A percentile compares a stretch with the other conserved stretches of the same genome.
Conservation (phyloP, 2,113 vertebrate genomes). For the Cricetomys ansorgei region DNA sequence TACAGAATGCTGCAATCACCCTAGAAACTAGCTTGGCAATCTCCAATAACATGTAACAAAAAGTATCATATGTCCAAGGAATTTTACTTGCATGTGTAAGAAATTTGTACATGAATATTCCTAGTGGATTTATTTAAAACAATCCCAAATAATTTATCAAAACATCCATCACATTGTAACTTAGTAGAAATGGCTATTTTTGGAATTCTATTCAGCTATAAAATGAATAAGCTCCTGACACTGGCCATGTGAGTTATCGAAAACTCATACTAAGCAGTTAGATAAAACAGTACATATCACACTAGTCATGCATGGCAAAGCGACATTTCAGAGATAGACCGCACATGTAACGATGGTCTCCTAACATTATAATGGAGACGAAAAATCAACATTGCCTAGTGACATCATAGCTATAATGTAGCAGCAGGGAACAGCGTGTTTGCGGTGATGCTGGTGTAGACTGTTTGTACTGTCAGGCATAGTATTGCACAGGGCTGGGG, state of each 20-base stretch:
- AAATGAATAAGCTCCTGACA: not conserved
- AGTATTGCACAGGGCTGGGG: not conserved
- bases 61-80: not conserved
- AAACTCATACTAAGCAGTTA: conserved; percentile 18
- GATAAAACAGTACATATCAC: not conserved
- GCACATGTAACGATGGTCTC: not conserved
- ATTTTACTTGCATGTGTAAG: not conserved
- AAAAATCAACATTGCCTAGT: not conserved
- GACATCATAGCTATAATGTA: not conserved
- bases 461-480: no score
- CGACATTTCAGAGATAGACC: not conserved
- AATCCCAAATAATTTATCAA: conserved; percentile 9
- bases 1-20: not conserved
- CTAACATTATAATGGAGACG: not conserved
- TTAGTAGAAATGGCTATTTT: not conserved
- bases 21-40: not conserved
- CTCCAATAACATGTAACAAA: not conserved
- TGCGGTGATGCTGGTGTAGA: not conserved
- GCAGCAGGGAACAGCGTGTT: no score
- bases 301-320: not conserved
- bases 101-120: not conserved
- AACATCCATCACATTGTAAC: conserved; percentile 3
- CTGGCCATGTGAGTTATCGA: not conserved
- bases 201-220: conserved; percentile 13
- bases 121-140: not conserved